Base-by-base conservation (phyloP, 1,140 invertebrate genomes). In the Stegodyphus mimosarum region DNA sequence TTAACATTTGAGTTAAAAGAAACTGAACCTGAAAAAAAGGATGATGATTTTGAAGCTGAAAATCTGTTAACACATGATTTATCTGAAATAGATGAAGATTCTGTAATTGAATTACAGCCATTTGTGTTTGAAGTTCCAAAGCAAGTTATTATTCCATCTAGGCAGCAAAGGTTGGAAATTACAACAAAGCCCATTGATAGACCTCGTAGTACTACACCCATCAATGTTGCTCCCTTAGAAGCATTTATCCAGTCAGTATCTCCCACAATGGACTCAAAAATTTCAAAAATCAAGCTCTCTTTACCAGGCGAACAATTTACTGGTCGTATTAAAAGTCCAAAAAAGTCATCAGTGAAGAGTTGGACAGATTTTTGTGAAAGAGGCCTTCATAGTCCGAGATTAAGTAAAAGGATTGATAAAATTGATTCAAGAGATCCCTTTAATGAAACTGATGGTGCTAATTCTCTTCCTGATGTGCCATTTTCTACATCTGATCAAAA, bases 181-280 rank as follows among this genome's bases (percentile, higher is more conserved):
- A 95, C 93, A 87, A 96, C 94, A n/a, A 95, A 93, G 88, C 95
- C 95, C 0, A 94, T 96, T 78, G 95, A 96, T 87, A 92, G 96
- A 87, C 96, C 96, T 17, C 92, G 96, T 7, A 95, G 95, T n/a
- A 95, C 94, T 33, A 95, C 95, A 64, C 95, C 95, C 5, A 93
- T 95, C 63, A 95, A 94, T 90, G 94, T 95, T 18, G 93, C 93
- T 6, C 92, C 94, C 33, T 90, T 97, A 67, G 95, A 96, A 88
- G 95, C 96, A 88, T 96, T 91, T 90, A 92, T 91, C 69, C 87
- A 88, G 10, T 88, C 87, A n/a, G 64, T 86, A 10, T 87, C 88
- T 7, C 89, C 67, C 52, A 87, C 88, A 67, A 87, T 81, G 48
- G 88, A 87, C 76, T 80, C 87, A 18, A 88, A 87, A 66, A 81